Evolutionary conservation across 2,797 vertebrate species (phyloP).

Genomic region (Enteromius viviparus): DNA sequence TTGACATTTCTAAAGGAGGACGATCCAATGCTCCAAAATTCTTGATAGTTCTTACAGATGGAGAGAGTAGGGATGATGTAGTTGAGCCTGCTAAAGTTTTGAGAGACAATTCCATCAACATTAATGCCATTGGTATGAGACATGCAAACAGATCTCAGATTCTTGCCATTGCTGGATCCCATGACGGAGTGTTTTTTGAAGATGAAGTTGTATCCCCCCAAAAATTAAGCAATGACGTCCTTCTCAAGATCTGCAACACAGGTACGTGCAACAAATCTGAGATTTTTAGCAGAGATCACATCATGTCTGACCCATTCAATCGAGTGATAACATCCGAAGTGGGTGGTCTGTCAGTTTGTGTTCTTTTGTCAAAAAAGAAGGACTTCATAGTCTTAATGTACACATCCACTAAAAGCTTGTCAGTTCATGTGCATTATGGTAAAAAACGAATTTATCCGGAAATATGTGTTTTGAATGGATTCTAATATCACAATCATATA

Average conservation of each 20-base stretch:
- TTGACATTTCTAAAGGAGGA: conserved; percentile 62
- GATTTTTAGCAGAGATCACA: neutral
- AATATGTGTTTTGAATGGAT: neutral
- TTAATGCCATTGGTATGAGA: conserved; percentile 82
- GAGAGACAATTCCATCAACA: conserved; percentile 72
- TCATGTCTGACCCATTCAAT: neutral
- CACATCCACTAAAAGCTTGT: neutral
- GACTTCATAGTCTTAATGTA: neutral
- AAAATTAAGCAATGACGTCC: conserved; percentile 74
- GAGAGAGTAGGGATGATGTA: conserved; percentile 79
- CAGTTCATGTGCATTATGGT: neutral
- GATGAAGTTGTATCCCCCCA: conserved; percentile 74
- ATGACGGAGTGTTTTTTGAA: conserved; percentile 68
- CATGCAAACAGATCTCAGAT: conserved; percentile 76
- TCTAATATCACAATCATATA: neutral
- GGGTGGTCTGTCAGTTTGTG: neutral
- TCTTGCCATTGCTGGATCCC: conserved; percentile 75
- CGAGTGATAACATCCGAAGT: too few relatives aligned
- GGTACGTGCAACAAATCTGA: conserved; percentile 45
- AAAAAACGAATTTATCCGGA: neutral
- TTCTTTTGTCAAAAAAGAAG: neutral
- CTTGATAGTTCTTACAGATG: conserved; percentile 84
- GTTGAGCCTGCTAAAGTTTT: conserved; percentile 70
- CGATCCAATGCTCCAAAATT: conserved; percentile 74
- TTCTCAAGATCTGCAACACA: conserved; percentile 79